Conservation (phyloP, 2,113 vertebrate genomes). For the Neomonachus schauinslandi region DNA sequence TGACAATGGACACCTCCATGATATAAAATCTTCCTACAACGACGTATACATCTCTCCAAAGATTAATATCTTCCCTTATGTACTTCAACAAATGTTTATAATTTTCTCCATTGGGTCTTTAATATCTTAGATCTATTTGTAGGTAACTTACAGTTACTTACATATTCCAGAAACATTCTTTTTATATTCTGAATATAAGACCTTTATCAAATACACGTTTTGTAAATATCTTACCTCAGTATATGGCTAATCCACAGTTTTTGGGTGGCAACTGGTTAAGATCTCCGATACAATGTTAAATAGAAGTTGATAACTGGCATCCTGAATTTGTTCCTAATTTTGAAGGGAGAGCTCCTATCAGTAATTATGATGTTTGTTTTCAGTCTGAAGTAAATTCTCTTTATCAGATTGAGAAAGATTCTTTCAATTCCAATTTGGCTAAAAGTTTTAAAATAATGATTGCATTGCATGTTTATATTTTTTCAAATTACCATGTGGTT, state of each 20-base stretch:
- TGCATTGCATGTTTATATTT: neutral
- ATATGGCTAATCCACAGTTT: neutral
- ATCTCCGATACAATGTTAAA: neutral
- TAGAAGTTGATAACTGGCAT: neutral
- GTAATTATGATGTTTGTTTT: neutral
- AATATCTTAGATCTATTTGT: neutral
- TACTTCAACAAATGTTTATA: neutral
- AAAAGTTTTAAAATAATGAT: neutral
- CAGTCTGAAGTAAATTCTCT: neutral
- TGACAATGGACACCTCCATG: neutral
- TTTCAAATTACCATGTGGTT: neutral
- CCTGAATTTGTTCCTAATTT: neutral
- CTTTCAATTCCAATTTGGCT: neutral
- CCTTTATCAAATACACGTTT: neutral
- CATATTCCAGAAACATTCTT: neutral
- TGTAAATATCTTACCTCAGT: neutral
- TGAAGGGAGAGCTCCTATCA: neutral
- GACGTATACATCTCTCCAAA: neutral
- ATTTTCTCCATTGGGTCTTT: neutral
- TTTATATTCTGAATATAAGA: neutral
- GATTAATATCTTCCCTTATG: neutral
- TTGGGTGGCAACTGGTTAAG: neutral
- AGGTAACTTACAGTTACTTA: neutral
- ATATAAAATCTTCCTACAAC: neutral
- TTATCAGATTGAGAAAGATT: neutral